Conservation (phyloP, 2,797 vertebrate species). For the Pterois miles region DNA sequence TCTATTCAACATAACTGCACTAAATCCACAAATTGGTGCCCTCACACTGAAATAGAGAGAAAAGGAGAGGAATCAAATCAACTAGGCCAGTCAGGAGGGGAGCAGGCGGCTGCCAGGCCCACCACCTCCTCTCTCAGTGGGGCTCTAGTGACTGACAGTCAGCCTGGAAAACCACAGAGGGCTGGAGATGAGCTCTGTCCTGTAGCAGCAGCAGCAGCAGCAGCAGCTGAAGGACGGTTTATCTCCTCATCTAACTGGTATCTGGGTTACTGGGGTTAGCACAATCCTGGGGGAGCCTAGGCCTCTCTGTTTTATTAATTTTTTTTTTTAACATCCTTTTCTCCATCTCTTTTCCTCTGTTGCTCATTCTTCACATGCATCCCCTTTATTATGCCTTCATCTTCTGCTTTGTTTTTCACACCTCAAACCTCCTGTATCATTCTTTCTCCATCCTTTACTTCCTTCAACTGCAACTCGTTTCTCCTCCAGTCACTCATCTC, state of each 20-base stretch:
- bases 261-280: slow-evolving; percentile 72
- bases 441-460: slow-evolving; percentile 1
- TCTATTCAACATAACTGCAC: slow-evolving; percentile 27
- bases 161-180: slow-evolving; percentile 51
- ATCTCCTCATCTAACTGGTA: slow-evolving; percentile 56
- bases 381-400: neutral
- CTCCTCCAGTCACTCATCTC: slow-evolving; percentile 25
- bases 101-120: slow-evolving; percentile 49
- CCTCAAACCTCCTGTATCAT: neutral
- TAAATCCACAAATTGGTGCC: slow-evolving; percentile 35
- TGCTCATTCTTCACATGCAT: slow-evolving; percentile 11
- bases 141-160: slow-evolving; percentile 57
- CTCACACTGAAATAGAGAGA: slow-evolving; percentile 5
- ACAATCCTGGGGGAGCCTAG: slow-evolving; percentile 38
- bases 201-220: slow-evolving; percentile 33
- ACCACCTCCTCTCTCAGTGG: slow-evolving; percentile 45
- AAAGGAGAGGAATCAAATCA: slow-evolving; percentile 54
- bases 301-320: neutral
- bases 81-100: slow-evolving; percentile 56
- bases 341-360: slow-evolving; percentile 15
- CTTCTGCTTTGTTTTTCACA: slow-evolving; percentile 7
- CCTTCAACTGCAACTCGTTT: slow-evolving; percentile 26
- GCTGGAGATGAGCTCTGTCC: slow-evolving; percentile 49
- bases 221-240: slow-evolving; percentile 49
- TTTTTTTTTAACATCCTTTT: slow-evolving; percentile 4